Evolutionary conservation across 1,140 invertebrate genomes (phyloP), one percentile per base, ranked within the genome.

Genomic region (Harlomillsia oculata): DNA sequence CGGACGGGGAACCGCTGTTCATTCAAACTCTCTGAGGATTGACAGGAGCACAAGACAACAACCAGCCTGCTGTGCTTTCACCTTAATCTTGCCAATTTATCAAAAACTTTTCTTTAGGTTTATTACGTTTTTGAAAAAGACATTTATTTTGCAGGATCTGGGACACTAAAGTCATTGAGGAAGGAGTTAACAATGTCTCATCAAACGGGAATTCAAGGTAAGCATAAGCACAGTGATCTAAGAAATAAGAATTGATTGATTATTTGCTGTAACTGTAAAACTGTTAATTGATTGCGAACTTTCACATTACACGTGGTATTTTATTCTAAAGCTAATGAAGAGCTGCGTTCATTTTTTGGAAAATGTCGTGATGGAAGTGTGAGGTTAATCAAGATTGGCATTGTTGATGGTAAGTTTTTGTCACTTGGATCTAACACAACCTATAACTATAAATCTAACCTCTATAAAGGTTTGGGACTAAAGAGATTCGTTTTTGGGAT

Each of bases 281-380:
- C n/a, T 48, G 21, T 64, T 53, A 44, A 59, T 43, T 32, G 28
- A 41, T 59, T 55, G 63, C 5, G n/a, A 48, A n/a, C 13, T n/a
- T 49, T 30, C 8, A 16, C 28, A 49, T 34, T 55, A 20, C 9
- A 30, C 29, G 20, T 13, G 4, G 3, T 25, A 36, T 16, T 30
- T 43, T 46, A 26, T 45, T 54, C 49, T 81, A 65, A 69, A 90
- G 89, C 85, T 13, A 91, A 91, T 75, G 80, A 85, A 64, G 78
- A 82, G 50, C 72, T 92, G 34, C 80, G 81, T 63, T 85, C 83
- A 69, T 82, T 86, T 69, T 89, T 92, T 62, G 80, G 81, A 1
- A 87, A 87, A 74, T 87, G 84, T 59, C 79, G 82, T 59, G 83
- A 85, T 72, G 85, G 85, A 25, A 85, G 84, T 72, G 78, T 87